phyloP scores from a whole-genome alignment of 92 coral and sea anemone species.

The Parazoanthus swiftii region DNA sequence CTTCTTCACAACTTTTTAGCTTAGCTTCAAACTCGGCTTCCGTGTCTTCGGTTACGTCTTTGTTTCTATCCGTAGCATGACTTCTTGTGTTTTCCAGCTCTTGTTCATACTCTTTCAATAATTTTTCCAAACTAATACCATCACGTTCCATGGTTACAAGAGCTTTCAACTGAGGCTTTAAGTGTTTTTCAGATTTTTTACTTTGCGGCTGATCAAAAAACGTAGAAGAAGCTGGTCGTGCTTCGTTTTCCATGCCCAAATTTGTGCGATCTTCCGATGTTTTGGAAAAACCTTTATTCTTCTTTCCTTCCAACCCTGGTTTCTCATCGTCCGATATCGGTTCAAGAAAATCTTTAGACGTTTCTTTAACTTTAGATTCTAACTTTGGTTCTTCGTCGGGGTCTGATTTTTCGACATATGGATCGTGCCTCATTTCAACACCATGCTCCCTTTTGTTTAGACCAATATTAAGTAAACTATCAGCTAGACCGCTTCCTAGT shows the following conservation, averaged over 20 bases:
- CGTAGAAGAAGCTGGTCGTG: background rate
- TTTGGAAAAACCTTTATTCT: background rate
- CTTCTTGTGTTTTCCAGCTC: background rate
- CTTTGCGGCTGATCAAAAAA: background rate
- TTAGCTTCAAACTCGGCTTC: constrained; percentile 28
- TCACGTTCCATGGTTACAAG: background rate
- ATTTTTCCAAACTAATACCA: background rate
- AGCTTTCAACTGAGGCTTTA: background rate
- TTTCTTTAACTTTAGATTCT: background rate
- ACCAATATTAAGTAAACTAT: constrained; percentile 43
- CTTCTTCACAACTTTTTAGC: background rate
- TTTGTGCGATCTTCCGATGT: background rate
- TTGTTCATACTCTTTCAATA: background rate
- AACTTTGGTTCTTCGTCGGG: background rate
- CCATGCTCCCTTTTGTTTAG: background rate
- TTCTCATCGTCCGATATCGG: background rate
- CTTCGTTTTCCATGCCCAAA: background rate
- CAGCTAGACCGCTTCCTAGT: constrained; percentile 61
- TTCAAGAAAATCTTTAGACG: background rate
- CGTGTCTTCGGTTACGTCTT: background rate
- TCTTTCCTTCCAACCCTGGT: background rate
- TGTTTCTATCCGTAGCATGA: background rate
- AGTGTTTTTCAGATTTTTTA: background rate
- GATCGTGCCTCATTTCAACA: background rate
- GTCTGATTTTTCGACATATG: background rate